phyloP scores from a whole-genome alignment of 2,888 invertebrate genomes.

The Suillia variegata region DNA sequence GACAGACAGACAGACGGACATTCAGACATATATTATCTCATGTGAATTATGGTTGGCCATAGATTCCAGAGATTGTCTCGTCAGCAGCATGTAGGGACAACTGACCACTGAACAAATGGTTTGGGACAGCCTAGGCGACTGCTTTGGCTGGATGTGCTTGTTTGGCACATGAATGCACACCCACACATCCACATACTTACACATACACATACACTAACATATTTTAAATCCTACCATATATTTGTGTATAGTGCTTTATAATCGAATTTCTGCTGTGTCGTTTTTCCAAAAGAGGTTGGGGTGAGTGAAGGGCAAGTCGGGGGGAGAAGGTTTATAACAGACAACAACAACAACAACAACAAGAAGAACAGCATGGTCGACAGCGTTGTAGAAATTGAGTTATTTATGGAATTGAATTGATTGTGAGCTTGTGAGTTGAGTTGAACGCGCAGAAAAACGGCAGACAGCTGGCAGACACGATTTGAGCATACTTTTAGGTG shows the following conservation, averaged over 20 bases:
- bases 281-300: too few species aligned
- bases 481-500: constrained; percentile 10
- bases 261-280: constrained; percentile 13
- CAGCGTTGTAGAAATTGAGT: constrained; percentile 40
- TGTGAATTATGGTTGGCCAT: constrained; percentile 49
- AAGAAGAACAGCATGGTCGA: too few species aligned
- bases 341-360: too few species aligned
- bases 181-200: constrained; percentile 30
- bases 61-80: constrained; percentile 26
- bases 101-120: not conserved
- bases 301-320: too few species aligned
- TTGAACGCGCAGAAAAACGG: not conserved
- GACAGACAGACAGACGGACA: constrained; percentile 35
- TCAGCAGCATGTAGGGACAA: constrained; percentile 4
- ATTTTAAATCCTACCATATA: constrained; percentile 16
- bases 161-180: constrained; percentile 17
- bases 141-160: not conserved
- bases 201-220: constrained; percentile 10
- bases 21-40: constrained; percentile 51
- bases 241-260: constrained; percentile 10
- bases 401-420: constrained; percentile 48
- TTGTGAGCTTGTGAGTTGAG: constrained; percentile 23
- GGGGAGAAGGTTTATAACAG: too few species aligned
- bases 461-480: constrained; percentile 11
- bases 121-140: not conserved